Conservation (phyloP, 2,888 invertebrate species). For the Tipula helvola region DNA sequence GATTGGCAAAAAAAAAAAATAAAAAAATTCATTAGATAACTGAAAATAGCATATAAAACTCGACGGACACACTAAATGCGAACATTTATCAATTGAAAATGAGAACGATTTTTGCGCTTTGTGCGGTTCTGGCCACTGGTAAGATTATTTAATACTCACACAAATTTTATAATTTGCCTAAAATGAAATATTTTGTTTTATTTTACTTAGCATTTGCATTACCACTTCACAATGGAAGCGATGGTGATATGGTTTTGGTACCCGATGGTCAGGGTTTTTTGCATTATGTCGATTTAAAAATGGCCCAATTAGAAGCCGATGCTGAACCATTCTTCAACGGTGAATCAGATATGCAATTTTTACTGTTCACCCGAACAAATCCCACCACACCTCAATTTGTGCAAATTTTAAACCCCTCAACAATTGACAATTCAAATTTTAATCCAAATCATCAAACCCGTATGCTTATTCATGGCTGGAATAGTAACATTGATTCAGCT, state of each 20-base stretch:
- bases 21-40: neutral
- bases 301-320: neutral
- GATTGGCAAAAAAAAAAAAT: neutral
- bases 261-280: neutral
- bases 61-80: neutral
- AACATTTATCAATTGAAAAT: neutral
- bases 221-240: neutral
- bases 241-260: neutral
- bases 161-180: neutral
- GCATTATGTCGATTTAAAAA: neutral
- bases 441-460: conserved; percentile 5
- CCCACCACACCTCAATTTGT: neutral
- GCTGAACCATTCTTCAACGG: neutral
- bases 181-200: neutral
- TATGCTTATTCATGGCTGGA: conserved; percentile 14
- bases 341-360: neutral
- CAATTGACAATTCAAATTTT: neutral
- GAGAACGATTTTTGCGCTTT: neutral
- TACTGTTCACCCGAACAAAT: neutral
- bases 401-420: neutral
- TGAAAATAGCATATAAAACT: neutral
- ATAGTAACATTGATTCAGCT: conserved; percentile 23
- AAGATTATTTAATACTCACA: neutral
- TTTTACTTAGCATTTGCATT: neutral
- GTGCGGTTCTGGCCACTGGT: neutral